Percentiles rank a stretch among this genome's conserved stretches.
Conservation (phyloP, 2,797 vertebrate species). For the Pagetopsis macropterus region DNA sequence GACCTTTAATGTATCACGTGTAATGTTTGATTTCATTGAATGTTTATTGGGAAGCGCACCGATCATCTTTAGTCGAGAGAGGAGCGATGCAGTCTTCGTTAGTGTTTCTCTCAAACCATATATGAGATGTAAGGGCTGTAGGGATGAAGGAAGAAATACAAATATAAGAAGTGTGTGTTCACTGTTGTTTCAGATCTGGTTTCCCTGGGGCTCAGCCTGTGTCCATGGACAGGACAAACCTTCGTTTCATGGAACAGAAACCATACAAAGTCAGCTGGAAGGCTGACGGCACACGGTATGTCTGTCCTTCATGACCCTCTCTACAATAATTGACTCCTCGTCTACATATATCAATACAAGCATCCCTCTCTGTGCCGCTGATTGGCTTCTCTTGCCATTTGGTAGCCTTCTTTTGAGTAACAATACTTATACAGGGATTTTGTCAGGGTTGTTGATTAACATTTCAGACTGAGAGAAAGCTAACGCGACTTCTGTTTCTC, state of each 20-base stretch:
- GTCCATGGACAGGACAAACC: constrained; percentile 97
- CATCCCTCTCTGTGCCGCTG: background rate
- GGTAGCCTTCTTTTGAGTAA: background rate
- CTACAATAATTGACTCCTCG: background rate
- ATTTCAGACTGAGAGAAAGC: constrained; percentile 12
- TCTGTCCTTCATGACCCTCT: constrained; percentile 28
- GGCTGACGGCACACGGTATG: constrained; percentile 97
- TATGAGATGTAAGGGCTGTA: background rate
- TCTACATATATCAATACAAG: background rate
- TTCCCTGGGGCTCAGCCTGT: constrained; percentile 98
- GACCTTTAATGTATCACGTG: too few relatives aligned
- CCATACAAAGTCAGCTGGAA: constrained; percentile 99
- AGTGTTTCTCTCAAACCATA: background rate
- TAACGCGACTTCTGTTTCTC: constrained; percentile 13
- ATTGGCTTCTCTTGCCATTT: background rate
- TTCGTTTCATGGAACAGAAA: constrained; percentile 93
- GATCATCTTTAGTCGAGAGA: background rate
- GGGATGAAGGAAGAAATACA: background rate
- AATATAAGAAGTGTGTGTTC: constrained; percentile 12
- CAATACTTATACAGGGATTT: background rate
- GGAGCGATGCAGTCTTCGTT: constrained; percentile 12
- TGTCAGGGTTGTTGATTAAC: constrained; percentile 19
- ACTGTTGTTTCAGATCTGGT: constrained; percentile 85
- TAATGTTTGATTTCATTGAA: too few relatives aligned
- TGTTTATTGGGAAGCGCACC: too few relatives aligned